phyloP scores from a whole-genome alignment of 1,140 invertebrate species.

The Leptopilina boulardi region DNA sequence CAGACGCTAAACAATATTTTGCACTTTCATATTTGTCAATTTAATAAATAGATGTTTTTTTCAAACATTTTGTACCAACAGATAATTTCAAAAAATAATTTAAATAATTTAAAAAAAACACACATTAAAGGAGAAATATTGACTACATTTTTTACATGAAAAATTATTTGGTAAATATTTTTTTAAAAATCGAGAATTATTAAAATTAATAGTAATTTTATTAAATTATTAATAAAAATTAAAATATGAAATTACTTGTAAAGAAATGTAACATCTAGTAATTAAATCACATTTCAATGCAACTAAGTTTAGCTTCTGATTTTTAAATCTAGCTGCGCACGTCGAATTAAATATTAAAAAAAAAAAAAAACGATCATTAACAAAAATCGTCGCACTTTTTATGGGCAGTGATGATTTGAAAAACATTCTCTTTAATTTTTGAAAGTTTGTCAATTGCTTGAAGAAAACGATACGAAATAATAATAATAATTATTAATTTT shows the following conservation, averaged over 20 bases:
- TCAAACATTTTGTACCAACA: neutral
- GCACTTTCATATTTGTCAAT: neutral
- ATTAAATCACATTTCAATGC: neutral
- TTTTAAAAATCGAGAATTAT: too few species aligned
- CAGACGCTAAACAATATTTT: neutral
- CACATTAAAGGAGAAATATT: too few species aligned
- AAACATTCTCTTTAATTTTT: neutral
- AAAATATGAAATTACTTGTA: too few species aligned
- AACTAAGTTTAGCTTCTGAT: constrained; percentile 20
- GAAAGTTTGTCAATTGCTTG: constrained; percentile 16
- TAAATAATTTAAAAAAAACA: too few species aligned
- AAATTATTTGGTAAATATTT: too few species aligned
- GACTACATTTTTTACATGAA: too few species aligned
- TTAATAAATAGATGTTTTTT: neutral
- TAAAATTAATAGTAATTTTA: too few species aligned
- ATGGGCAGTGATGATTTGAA: constrained; percentile 14
- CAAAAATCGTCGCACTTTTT: constrained; percentile 18
- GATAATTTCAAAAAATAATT: too few species aligned
- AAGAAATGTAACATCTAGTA: neutral
- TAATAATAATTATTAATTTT: neutral
- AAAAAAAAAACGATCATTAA: constrained; percentile 6
- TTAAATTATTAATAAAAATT: too few species aligned
- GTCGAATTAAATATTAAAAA: neutral
- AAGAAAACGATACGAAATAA: neutral
- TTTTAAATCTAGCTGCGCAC: constrained; percentile 4